phyloP scores from a whole-genome alignment of 2,888 invertebrate species.

The Colletes collaris region DNA sequence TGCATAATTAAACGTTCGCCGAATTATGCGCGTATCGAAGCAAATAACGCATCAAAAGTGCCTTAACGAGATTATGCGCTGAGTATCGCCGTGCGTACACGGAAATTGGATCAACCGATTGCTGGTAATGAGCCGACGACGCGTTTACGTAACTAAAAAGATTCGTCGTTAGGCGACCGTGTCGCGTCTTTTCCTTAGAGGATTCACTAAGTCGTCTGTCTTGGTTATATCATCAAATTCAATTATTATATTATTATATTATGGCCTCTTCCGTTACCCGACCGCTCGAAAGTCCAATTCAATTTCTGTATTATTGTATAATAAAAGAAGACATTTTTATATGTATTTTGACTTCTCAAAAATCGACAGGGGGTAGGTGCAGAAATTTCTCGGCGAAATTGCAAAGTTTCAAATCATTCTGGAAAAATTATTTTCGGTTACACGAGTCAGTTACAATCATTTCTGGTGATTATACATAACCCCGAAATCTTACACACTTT shows the following conservation, averaged over 20 bases:
- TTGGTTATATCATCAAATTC: constrained; percentile 23
- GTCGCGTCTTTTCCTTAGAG: background rate
- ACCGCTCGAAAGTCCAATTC: too few relatives aligned
- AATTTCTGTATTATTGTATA: too few relatives aligned
- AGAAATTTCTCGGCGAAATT: too few relatives aligned
- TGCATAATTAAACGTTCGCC: constrained; percentile 19
- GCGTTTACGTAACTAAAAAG: constrained; percentile 27
- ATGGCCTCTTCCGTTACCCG: background rate
- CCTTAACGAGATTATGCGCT: constrained; percentile 20
- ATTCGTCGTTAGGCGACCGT: constrained; percentile 3
- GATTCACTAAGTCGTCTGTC: constrained; percentile 5
- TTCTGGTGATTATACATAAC: too few relatives aligned
- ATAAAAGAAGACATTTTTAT: too few relatives aligned
- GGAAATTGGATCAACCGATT: constrained; percentile 13
- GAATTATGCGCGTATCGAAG: constrained; percentile 12
- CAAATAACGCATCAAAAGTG: constrained; percentile 28
- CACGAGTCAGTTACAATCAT: too few relatives aligned
- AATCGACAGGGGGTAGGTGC: too few relatives aligned
- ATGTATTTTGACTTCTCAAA: too few relatives aligned
- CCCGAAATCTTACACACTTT: too few relatives aligned
- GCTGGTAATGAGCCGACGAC: constrained; percentile 8
- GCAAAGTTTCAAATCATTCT: too few relatives aligned
- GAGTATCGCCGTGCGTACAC: background rate
- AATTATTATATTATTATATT: constrained; percentile 31
- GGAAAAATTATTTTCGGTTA: too few relatives aligned